These are phyloP conservation scores for Drosophila persimilis DNA, from an alignment of 1,140 invertebrate species.

Conservation along the genomic window DNA sequence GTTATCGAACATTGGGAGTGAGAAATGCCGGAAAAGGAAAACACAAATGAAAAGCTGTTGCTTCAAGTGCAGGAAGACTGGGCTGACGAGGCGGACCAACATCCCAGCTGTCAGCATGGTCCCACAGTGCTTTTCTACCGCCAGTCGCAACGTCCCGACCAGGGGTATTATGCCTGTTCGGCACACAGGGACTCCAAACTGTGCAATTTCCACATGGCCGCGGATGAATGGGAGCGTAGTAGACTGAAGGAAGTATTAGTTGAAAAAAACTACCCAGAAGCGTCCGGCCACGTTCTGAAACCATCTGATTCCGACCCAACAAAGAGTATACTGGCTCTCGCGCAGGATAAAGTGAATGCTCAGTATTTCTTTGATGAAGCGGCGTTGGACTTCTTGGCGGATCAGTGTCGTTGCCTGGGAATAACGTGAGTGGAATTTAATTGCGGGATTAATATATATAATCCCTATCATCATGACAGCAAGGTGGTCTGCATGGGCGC, in stretches of 20 bases:
- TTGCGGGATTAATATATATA: not conserved
- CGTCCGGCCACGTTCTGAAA: not conserved
- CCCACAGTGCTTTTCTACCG: slow-evolving; percentile 70
- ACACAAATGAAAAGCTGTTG: slow-evolving; percentile 45
- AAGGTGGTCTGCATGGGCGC: slow-evolving; percentile 91
- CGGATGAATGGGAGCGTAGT: slow-evolving; percentile 29
- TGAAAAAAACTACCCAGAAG: slow-evolving; percentile 23
- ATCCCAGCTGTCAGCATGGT: slow-evolving; percentile 59
- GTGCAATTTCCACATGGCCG: slow-evolving; percentile 83
- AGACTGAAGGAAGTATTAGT: not conserved
- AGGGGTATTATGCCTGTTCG: slow-evolving; percentile 90
- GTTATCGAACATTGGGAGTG: too few relatives aligned
- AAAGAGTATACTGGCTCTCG: slow-evolving; percentile 85
- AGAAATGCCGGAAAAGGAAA: slow-evolving; percentile 7
- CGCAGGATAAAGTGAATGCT: slow-evolving; percentile 88
- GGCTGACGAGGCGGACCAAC: slow-evolving; percentile 10
- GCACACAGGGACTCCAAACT: slow-evolving; percentile 90
- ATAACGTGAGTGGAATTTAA: slow-evolving; percentile 79
- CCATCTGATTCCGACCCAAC: slow-evolving; percentile 83
- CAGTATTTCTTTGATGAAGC: slow-evolving; percentile 89
- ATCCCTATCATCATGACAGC: slow-evolving; percentile 61
- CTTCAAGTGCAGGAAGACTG: slow-evolving; percentile 43
- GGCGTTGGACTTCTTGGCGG: slow-evolving; percentile 81
- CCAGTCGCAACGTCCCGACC: slow-evolving; percentile 58
- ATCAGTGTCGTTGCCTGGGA: slow-evolving; percentile 84